A percentile compares a stretch with the other conserved stretches of the same genome.
Evolutionary conservation across 2,113 vertebrate genomes (phyloP).

Genomic region (Copsychus sechellarum): DNA sequence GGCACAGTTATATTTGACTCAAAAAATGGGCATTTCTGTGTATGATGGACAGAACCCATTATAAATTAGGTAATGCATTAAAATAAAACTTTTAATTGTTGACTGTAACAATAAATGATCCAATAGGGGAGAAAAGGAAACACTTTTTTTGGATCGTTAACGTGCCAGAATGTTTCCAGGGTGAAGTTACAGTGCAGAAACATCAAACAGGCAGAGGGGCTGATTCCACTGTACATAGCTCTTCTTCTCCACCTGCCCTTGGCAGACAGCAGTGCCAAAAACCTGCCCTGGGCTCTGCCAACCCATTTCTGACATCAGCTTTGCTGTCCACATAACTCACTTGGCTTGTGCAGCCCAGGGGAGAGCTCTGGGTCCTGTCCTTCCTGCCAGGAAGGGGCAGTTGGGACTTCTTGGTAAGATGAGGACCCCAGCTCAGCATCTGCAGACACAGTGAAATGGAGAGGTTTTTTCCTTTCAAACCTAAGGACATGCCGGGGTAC

Average conservation of each 20-base stretch:
- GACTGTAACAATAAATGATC: neutral
- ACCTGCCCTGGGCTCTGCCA: neutral
- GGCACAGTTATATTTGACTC: neutral
- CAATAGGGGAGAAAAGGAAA: neutral
- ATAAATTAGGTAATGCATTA: neutral
- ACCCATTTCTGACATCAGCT: neutral
- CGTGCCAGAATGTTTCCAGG: neutral
- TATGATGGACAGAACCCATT: neutral
- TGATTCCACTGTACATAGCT: neutral
- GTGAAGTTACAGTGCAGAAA: neutral
- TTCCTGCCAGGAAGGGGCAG: neutral
- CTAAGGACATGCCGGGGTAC: neutral
- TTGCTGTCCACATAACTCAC: neutral
- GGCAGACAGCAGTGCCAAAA: neutral
- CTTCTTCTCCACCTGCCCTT: constrained; percentile 22
- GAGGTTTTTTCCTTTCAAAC: neutral
- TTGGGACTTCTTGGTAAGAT: neutral
- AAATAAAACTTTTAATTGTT: neutral
- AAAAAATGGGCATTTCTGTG: neutral
- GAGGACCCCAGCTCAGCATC: neutral
- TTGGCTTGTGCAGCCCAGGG: neutral
- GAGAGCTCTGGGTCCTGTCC: neutral
- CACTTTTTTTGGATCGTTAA: neutral
- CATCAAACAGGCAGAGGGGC: neutral
- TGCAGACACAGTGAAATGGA: neutral